phyloP scores from a whole-genome alignment of 2,797 vertebrate genomes.

The Sandelia bainsii region DNA sequence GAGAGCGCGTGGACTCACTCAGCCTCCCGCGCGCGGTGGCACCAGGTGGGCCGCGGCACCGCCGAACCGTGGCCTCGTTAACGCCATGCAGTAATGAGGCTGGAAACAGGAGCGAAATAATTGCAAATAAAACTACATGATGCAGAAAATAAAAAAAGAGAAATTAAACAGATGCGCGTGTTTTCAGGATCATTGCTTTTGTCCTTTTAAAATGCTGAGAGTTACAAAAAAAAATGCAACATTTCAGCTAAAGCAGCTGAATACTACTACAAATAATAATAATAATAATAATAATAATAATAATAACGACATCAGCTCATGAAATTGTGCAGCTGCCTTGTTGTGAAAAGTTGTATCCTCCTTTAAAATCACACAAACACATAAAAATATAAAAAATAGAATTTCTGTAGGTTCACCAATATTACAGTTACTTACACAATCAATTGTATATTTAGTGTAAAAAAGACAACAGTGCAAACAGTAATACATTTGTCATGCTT shows the following conservation, averaged over 20 bases:
- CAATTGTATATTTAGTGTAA: not conserved
- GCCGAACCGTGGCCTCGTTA: slow-evolving; percentile 86
- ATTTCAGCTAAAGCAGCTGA: too few relatives aligned
- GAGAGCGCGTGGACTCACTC: slow-evolving; percentile 19
- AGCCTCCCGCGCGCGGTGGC: slow-evolving; percentile 58
- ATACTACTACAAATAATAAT: slow-evolving; percentile 7
- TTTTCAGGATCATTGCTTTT: slow-evolving; percentile 92
- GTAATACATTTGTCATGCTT: slow-evolving; percentile 86
- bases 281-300: slow-evolving; percentile 27
- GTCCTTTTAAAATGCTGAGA: slow-evolving; percentile 86
- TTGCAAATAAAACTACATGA: slow-evolving; percentile 96
- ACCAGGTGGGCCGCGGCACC: slow-evolving; percentile 84
- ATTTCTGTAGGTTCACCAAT: not conserved
- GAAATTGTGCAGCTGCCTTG: not conserved
- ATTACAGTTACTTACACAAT: not conserved
- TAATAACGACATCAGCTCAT: slow-evolving; percentile 1
- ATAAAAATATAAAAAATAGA: too few relatives aligned
- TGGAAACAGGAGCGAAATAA: slow-evolving; percentile 87
- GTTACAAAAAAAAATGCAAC: slow-evolving; percentile 29
- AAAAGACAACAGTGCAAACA: slow-evolving; percentile 35
- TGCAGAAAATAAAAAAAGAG: slow-evolving; percentile 94
- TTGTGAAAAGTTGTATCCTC: not conserved
- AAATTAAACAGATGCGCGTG: slow-evolving; percentile 95
- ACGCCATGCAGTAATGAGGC: slow-evolving; percentile 81
- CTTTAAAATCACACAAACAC: too few relatives aligned